These are phyloP conservation scores for Laupala kohalensis DNA, from an alignment of 1,140 invertebrate species.

Conservation along the genomic window DNA sequence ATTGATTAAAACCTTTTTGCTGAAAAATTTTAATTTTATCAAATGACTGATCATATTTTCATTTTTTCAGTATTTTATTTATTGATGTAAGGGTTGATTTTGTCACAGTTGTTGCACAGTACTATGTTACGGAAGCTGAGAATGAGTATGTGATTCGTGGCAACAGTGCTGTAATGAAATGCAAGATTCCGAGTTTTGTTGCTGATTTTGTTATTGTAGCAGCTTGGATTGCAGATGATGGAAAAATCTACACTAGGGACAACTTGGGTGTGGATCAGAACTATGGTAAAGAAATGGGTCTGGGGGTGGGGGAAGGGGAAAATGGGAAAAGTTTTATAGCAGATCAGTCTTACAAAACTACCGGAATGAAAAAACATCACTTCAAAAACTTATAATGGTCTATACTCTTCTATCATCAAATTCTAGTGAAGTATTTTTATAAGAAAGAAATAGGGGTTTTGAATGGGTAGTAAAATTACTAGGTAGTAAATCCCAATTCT, in stretches of 20 bases:
- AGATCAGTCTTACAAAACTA: too few species aligned
- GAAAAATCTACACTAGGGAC: constrained; percentile 33
- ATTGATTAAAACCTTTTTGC: too few species aligned
- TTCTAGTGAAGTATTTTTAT: too few species aligned
- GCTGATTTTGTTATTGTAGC: constrained; percentile 73
- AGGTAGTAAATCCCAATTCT: too few species aligned
- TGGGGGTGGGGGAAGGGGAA: background rate
- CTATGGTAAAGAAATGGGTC: background rate
- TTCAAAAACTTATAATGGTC: background rate
- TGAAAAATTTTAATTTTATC: too few species aligned
- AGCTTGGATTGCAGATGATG: constrained; percentile 63
- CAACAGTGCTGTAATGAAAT: constrained; percentile 76
- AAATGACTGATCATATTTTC: too few species aligned
- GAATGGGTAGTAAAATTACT: too few species aligned
- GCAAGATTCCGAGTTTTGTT: constrained; percentile 75
- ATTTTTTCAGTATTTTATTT: too few species aligned
- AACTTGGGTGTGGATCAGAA: background rate
- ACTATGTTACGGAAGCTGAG: constrained; percentile 68
- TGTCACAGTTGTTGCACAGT: constrained; percentile 70
- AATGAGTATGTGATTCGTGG: constrained; percentile 77
- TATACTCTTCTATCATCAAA: background rate
- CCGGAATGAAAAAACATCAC: too few species aligned
- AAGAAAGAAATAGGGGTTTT: too few species aligned
- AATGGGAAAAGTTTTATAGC: background rate
- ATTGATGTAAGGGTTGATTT: too few species aligned